Base-by-base conservation (phyloP, 2,113 vertebrate genomes). In the Pipra filicauda region DNA sequence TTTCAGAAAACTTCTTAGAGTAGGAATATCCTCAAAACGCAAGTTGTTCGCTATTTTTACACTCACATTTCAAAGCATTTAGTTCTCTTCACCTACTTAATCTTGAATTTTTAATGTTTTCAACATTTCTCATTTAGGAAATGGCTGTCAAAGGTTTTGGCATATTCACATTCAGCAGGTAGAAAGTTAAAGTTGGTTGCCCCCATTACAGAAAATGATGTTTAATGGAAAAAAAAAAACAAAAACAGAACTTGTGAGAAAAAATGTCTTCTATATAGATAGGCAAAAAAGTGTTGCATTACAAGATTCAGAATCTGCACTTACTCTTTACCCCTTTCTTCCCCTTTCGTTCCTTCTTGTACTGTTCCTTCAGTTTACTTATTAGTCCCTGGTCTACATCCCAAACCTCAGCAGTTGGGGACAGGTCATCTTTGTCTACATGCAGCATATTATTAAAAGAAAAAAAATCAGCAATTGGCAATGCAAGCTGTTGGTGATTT, bases 351-450 rank as follows among this genome's bases (percentile, higher is more conserved):
- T 98, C 98, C 98, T 98, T 98, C 98, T 98, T 98, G 98, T 98
- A 98, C 97, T 98, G 98, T 97, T 98, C 98, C 98, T 98, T 98
- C 98, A 98, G 98, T 97, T 98, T 98, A 98, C 96, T 98, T 98
- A 98, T 98, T 98, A 98, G 97, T 92, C 98, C 98, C 98, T 98
- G 98, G 98, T 98, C 98, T 98, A 98, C 98, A 98, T 98, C 98
- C 98, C 98, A 98, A 98, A 98, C 98, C 98, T 98, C 98, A 98
- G 98, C 97, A 98, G 98, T 97, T 97, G 98, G 98, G 98, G 98
- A 98, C 97, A 98, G 97, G 98, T 98, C 98, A 98, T 98, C 98
- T 98, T 98, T 98, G 98, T 98, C 98, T 98, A 98, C 98, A 98
- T 98, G 98, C 98, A 98, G 98, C 98, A 98, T 97, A 98, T 98